Base-by-base conservation (phyloP, 35 echinoderm and acorn worm genomes). In the Hemicentrotus pulcherrimus region DNA sequence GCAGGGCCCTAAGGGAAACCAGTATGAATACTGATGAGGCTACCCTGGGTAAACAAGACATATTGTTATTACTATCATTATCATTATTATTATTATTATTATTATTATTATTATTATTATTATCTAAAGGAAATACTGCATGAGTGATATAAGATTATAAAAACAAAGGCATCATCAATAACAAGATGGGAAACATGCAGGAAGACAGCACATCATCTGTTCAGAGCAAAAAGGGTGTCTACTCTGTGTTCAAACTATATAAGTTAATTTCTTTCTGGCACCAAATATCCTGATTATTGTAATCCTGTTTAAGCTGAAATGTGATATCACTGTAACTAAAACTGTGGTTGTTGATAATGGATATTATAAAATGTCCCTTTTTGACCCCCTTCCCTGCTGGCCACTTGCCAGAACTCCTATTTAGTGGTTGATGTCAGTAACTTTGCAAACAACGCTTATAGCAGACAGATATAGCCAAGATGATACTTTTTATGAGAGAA, bases 381-480 rank as follows among this genome's bases (percentile, higher is more conserved):
- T n/a, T 78, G 65, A 78, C 65, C 65, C 65, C 61, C 19, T 28
- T 78, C 65, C 19, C 65, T 18, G 6, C 65, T 78, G 65, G 65
- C 65, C 65, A 78, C 65, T 2, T 28, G 65, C 65, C 65, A 78
- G 6, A 78, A 28, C 65, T 28, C 28, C 65, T 28, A 78, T 78
- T 78, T 78, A n/a, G 65, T 78, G 65, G 65, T 78, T 78, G 65
- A 78, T 78, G 65, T 78, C 65, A 78, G 65, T 78, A 22, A 78
- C 65, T 78, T 78, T 28, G 28, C 65, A 78, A 78, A 78, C 19
- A 78, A 78, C 4, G 65, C 5, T 8, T 0, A 28, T 8, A 22
- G 65, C 65, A 78, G 65, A 78, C 7, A n/a, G 6, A 78, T 4
- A 78, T 15, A 78, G 65, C n/a, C 65, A 78, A 78, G 65, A 78